Base-by-base conservation (phyloP, 2,797 vertebrate species). In the Threskiornis aethiopicus region DNA sequence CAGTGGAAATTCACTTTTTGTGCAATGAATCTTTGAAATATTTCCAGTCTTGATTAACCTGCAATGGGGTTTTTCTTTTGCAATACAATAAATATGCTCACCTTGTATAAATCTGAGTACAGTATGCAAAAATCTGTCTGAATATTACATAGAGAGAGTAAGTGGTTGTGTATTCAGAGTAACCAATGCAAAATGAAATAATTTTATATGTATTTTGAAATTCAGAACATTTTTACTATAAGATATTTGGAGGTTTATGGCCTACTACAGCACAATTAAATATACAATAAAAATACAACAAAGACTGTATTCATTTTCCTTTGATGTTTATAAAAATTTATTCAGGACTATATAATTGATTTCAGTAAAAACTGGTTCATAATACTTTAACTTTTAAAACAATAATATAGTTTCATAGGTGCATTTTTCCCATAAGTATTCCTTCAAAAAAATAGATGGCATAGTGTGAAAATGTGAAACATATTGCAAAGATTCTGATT, bases 141-240 rank as follows among this genome's bases (percentile, higher is more conserved):
- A 64, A 39, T 59, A 71, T 75, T 81, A 65, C 14, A 29, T 31
- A 47, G 20, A 33, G 28, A 85, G 37, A 72, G 16, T 47, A 54
- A 90, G 9, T 52, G 15, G 19, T 12, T 73, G 10, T 42, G 16
- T 70, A 69, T 66, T 84, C 47, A 46, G 47, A 70, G 37, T 29
- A 91, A 87, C 42, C 55, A 89, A 59, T 58, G 42, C 28, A 72
- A 96, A 96, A 93, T 85, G 3, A 96, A 97, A 85, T n/a, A 49
- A 87, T 22, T 24, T 62, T 62, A 5, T 69, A 73, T 29, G 7
- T 10, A 61, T 31, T 80, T 58, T 67, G 22, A 66, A 73, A 52
- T 64, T 58, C 52, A 78, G 33, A 75, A 65, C 9, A 39, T 31
- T 90, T 88, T 89, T 81, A 42, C 17, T 72, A 3, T 28, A n/a